phyloP scores from a whole-genome alignment of 2,797 vertebrate genomes.

The Smutsia temminckii region DNA sequence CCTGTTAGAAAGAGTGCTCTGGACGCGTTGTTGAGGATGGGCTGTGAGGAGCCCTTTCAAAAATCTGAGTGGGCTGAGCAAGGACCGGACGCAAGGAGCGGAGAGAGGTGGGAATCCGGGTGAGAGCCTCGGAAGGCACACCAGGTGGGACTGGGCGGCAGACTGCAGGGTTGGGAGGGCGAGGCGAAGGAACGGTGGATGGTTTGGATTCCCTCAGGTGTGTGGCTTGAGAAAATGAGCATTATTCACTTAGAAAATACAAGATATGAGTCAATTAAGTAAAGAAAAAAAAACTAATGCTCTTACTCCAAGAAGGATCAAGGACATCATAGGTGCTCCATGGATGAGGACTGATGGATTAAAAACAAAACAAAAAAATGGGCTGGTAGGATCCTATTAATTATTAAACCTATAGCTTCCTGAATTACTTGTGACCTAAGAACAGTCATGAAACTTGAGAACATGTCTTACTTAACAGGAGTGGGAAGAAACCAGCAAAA shows the following conservation, averaged over 20 bases:
- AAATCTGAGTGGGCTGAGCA: neutral
- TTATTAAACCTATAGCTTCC: neutral
- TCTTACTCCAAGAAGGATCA: neutral
- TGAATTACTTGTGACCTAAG: neutral
- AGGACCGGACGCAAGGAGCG: neutral
- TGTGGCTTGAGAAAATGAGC: neutral
- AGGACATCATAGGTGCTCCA: neutral
- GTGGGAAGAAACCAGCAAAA: neutral
- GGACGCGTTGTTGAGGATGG: neutral
- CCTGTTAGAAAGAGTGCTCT: neutral
- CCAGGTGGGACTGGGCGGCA: fast-evolving
- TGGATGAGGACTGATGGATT: neutral
- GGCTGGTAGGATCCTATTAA: neutral
- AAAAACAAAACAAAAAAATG: neutral
- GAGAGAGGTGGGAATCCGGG: neutral
- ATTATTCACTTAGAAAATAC: neutral
- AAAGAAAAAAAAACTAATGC: neutral
- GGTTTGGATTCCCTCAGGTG: too few relatives aligned
- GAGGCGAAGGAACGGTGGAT: neutral
- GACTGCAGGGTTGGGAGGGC: neutral
- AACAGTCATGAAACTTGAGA: conserved; percentile 10
- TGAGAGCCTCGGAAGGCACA: neutral
- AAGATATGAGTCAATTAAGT: neutral
- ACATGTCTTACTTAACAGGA: neutral
- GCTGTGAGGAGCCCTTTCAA: neutral